Evolutionary conservation across 2,888 invertebrate genomes (phyloP), one percentile per base, ranked within the genome.

Genomic region (Philereme transversata): DNA sequence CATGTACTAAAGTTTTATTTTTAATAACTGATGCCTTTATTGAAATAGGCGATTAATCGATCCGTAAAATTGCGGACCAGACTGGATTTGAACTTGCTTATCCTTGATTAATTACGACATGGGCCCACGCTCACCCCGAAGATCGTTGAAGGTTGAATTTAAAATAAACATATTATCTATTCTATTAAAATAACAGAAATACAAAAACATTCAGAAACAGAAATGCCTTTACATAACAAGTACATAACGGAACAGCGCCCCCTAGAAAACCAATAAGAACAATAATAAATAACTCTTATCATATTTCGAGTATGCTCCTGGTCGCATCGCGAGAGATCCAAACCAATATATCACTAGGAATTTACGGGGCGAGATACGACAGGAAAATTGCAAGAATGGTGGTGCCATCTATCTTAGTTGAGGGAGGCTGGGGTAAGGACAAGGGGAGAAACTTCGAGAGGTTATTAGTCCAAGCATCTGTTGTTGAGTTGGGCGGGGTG

Each of bases 321-420:
- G 91, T 90, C 89, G 90, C 91, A 89, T 89, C 92, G 92, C 92
- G 90, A 87, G 83, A 90, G 92, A 93, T 92, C 93, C 92, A 75
- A 89, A 90, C 90, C 94, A 94, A 96, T 96, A 96, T 95, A 95
- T 96, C 96, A 96, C 95, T 90, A 93, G 93, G 94, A 95, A 96
- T 96, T 96, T 96, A 96, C 95, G 96, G 95, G 94, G 95, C 94
- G 95, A 96, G 96, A 96, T 96, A 96, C 96, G 96, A 96, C 96
- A 96, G 96, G 96, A 96, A 96, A 96, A 96, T 96, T 96, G 96
- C 96, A 96, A 96, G 96, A 96, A 96, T 96, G 96, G 95, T 95
- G 95, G 95, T 94, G 96, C 95, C 95, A 96, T 96, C 96, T 96
- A 96, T 96, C 96, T 96, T 95, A 94, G 95, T 95, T 95, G 95